phyloP scores from a whole-genome alignment of 2,113 vertebrate genomes.

The Eulemur macaco region DNA sequence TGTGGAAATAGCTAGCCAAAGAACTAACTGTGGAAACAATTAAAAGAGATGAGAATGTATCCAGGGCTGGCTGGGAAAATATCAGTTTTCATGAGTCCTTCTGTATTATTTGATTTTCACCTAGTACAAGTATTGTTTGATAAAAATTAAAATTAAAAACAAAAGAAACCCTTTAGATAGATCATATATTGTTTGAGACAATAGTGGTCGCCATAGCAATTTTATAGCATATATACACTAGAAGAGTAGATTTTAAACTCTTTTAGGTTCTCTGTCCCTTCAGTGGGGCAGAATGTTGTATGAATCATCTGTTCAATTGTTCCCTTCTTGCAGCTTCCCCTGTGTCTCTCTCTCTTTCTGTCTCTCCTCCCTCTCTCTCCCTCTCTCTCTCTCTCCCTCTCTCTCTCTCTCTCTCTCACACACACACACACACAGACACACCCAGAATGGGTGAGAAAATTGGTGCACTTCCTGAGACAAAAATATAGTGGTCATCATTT shows the following conservation, averaged over 20 bases:
- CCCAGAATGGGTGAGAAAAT: constrained; percentile 20
- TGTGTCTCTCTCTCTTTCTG: not conserved
- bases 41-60: not conserved
- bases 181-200: not conserved
- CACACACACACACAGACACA: not conserved
- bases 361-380: not conserved
- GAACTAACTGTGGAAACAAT: constrained; percentile 15
- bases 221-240: not conserved
- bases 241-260: not conserved
- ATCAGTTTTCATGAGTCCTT: not conserved
- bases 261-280: not conserved
- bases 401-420: not conserved
- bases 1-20: not conserved
- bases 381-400: not conserved
- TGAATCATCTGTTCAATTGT: not conserved
- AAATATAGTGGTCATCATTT: not conserved
- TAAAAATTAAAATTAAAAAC: constrained; percentile 48
- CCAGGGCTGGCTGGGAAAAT: not conserved
- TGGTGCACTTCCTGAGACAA: not conserved
- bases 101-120: not conserved
- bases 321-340: fast-evolving
- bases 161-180: not conserved
- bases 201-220: not conserved
- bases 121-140: not conserved
- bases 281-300: not conserved